Base-by-base conservation (phyloP, 2,797 vertebrate species). In the Poecilia wingei region DNA sequence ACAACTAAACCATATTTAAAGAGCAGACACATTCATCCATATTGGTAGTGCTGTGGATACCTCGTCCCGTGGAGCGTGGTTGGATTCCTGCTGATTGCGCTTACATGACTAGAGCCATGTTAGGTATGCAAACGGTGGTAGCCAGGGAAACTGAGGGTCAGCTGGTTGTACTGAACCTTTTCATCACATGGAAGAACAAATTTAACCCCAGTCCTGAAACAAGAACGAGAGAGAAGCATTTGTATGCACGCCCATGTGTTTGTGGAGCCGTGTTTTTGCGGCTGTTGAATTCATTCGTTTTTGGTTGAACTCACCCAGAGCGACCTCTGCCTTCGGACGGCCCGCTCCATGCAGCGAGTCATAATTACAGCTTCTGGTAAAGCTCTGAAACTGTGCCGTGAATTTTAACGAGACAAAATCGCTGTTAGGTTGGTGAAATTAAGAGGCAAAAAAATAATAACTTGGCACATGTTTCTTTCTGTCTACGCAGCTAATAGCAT, bases 41-140 rank as follows among this genome's bases (percentile, higher is more conserved):
- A 75, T 72, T 59, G n/a, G 64, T 66, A 76, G n/a, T 41, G 20
- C 33, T 22, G 20, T 41, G 6, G 72, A 82, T 31, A 71, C 45
- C 74, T 80, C 64, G 66, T 85, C 55, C 83, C 77, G 89, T 90
- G 20, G 64, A 39, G 33, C 1, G 36, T 84, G 71, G 83, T 84
- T n/a, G n/a, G n/a, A n/a, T n/a, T n/a, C 79, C 80, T 74, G 36
- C 47, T 1, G 69, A 86, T 88, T 83, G 81, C 72, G 77, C 36
- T 84, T 77, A 73, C 49, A 53, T 3, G 61, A 83, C 20, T 25
- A 22, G 22, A 25, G 36, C 64, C 36, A 25, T 39, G 83, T 82
- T 87, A 80, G 53, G 84, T 88, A 66, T 86, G 86, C 86, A 89
- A 93, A 93, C 88, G 87, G 39, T 9, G 57, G 91, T 92, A 57